Evolutionary conservation across 2,113 vertebrate species (phyloP), one percentile per base, ranked within the genome.

Genomic region (Limanda limanda): DNA sequence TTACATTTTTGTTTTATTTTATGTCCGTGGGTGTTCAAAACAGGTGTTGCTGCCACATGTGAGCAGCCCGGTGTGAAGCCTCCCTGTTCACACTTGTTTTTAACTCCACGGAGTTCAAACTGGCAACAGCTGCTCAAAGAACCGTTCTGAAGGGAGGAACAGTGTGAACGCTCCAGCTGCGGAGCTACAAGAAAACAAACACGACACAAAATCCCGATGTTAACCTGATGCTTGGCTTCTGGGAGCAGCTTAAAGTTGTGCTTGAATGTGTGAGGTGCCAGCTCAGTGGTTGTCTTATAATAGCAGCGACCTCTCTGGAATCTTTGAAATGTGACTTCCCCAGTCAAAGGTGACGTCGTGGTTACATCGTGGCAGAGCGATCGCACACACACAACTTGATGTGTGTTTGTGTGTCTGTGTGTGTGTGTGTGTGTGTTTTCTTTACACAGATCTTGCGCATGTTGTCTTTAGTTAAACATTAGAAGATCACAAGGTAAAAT

Each of bases 271-370:
- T 40, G 70, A 13, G 67, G 47, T 62, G 45, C 18, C 48, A 21
- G 68, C 25, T 31, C 61, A 18, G 54, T 52, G 31, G 37, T 55
- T 21, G 60, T 75, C 86, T 81, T 71, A 82, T 82, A 68, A 86
- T 89, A 88, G 82, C 59, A 54, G 45, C 35, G 79, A 86, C 84
- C 79, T 76, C 76, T 14, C 7, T 2, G 62, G 84, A 86, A 87
- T 86, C 35, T 73, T 65, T 82, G 35, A 83, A 73, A 74, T 58
- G 70, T 72, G 54, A 42, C 65, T 5, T 3, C 13, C 23, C 23
- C 52, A 18, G 85, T 79, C 75, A 51, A 69, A 86, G 82, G 71
- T 76, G 71, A 62, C 11, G 10, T 42, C 17, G 23, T 5, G 47
- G 45, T 63, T 73, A 18, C 77, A 63, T 7, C 6, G 14, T 17